These are phyloP conservation scores for Triplophysa rosa DNA, from an alignment of 2,113 vertebrate genomes.

Conservation along the genomic window DNA sequence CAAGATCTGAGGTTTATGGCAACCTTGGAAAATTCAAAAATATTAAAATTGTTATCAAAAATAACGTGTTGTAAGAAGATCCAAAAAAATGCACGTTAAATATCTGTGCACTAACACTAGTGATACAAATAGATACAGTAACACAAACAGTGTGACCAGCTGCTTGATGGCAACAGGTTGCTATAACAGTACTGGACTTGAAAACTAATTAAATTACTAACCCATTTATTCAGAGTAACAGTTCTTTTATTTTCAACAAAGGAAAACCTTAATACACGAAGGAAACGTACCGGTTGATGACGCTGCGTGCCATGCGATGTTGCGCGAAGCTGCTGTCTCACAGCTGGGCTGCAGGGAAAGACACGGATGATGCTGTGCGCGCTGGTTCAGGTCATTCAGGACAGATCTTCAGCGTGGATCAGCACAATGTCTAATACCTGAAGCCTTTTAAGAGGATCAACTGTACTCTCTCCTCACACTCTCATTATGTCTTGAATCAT, in stretches of 20 bases:
- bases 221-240: not conserved
- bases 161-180: not conserved
- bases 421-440: slow-evolving; percentile 87
- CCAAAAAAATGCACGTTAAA: too few relatives aligned
- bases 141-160: not conserved
- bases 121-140: not conserved
- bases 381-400: slow-evolving; percentile 72
- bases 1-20: not conserved
- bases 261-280: not conserved
- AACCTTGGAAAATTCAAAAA: too few relatives aligned
- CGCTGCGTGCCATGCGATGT: slow-evolving; percentile 1
- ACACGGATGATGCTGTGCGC: slow-evolving; percentile 54
- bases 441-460: slow-evolving; percentile 89
- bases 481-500: slow-evolving; percentile 58
- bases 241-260: not conserved
- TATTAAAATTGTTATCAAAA: too few relatives aligned
- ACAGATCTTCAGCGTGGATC: slow-evolving; percentile 80
- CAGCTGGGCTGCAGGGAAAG: slow-evolving; percentile 52
- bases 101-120: too few relatives aligned
- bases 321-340: slow-evolving; percentile 32
- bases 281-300: slow-evolving; percentile 33
- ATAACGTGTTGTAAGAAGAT: too few relatives aligned
- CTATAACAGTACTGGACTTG: not conserved
- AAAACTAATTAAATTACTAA: not conserved
- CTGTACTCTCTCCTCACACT: slow-evolving; percentile 66